These are phyloP conservation scores for Nycticryphes semicollaris DNA, from an alignment of 2,113 vertebrate genomes.

Conservation along the genomic window DNA sequence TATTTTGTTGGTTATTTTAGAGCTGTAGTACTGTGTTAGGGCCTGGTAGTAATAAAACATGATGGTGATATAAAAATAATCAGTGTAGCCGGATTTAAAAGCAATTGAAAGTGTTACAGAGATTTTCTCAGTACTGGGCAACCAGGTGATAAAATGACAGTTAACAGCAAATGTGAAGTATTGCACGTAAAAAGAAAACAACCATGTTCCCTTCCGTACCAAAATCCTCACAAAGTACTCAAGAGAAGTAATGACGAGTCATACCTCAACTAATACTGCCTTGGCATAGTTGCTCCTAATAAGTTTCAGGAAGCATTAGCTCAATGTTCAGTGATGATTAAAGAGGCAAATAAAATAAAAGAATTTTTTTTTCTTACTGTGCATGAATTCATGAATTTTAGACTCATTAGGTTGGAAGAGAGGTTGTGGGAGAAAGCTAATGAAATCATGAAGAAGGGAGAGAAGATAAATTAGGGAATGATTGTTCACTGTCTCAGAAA, in stretches of 20 bases:
- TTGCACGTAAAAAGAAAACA: background rate
- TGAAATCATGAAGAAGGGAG: background rate
- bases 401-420: background rate
- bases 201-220: background rate
- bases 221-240: background rate
- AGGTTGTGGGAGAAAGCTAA: background rate
- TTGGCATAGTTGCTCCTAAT: background rate
- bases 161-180: background rate
- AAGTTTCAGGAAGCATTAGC: conserved; percentile 1
- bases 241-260: background rate
- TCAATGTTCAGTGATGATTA: background rate
- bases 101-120: background rate
- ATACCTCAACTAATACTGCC: background rate
- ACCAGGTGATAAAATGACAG: background rate
- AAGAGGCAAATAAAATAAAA: conserved; percentile 29
- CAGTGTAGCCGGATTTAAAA: background rate
- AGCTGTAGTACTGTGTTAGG: background rate
- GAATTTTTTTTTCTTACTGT: background rate
- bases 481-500: background rate
- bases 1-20: background rate
- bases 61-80: background rate
- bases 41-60: background rate
- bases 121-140: background rate
- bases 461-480: background rate
- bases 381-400: conserved; percentile 23